Evolutionary conservation across 2,113 vertebrate genomes (phyloP).

Genomic region (Globicephala melas): DNA sequence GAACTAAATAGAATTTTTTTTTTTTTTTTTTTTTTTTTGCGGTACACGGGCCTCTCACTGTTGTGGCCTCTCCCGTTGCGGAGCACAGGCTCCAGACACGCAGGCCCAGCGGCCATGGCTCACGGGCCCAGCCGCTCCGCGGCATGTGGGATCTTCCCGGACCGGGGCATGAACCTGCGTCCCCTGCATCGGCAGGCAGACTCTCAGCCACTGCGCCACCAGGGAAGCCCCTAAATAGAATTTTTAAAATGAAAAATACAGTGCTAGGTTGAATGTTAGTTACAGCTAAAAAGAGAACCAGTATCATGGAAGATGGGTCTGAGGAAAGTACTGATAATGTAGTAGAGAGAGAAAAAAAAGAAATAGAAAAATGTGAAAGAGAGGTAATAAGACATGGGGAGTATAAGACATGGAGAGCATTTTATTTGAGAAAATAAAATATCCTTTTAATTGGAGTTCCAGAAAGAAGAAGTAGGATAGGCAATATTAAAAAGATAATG

Average conservation of each 20-base stretch:
- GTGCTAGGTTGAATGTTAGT: not conserved
- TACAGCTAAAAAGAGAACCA: not conserved
- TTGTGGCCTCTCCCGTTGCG: no score
- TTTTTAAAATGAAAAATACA: not conserved
- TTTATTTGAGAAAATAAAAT: not conserved
- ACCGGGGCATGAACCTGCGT: no score
- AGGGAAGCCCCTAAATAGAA: not conserved
- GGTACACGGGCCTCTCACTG: no score
- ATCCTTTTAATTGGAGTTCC: not conserved
- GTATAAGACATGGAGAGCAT: not conserved
- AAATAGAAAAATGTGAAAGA: not conserved
- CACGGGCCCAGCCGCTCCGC: no score
- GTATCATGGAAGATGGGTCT: not conserved
- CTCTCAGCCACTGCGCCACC: no score
- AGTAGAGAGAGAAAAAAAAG: not conserved
- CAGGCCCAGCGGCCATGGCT: no score
- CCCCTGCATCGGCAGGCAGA: no score
- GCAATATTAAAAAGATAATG: conserved; percentile 6
- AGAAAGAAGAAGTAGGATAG: not conserved
- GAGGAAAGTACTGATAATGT: not conserved
- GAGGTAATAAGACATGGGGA: not conserved
- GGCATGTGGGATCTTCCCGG: no score
- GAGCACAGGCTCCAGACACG: no score
- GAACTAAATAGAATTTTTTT: not conserved
- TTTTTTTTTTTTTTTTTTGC: not conserved